phyloP scores from a whole-genome alignment of 2,113 vertebrate genomes.

The Nettapus auritus region DNA sequence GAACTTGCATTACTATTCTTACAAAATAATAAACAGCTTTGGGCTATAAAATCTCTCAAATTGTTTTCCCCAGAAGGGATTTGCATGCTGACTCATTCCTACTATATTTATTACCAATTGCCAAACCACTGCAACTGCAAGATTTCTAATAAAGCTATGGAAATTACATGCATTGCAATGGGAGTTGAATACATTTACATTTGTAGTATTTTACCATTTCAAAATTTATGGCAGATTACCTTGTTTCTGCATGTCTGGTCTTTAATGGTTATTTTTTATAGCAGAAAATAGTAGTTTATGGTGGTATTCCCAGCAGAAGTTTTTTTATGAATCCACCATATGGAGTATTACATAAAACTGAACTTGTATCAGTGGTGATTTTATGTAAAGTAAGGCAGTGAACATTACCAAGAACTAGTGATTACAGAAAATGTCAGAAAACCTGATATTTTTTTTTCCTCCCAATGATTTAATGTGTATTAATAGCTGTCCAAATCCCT shows the following conservation, averaged over 20 bases:
- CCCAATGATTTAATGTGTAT: background rate
- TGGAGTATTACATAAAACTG: slow-evolving; percentile 79
- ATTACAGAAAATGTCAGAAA: slow-evolving; percentile 66
- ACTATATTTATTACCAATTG: slow-evolving; percentile 80
- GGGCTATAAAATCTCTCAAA: slow-evolving; percentile 80
- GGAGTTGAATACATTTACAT: slow-evolving; percentile 83
- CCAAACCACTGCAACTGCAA: slow-evolving; percentile 73
- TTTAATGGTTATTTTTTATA: slow-evolving; percentile 83
- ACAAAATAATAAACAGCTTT: slow-evolving; percentile 82
- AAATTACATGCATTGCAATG: slow-evolving; percentile 80
- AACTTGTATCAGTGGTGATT: slow-evolving; percentile 70
- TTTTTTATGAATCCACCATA: slow-evolving; percentile 81
- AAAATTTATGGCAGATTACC: slow-evolving; percentile 86
- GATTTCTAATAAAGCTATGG: slow-evolving; percentile 83
- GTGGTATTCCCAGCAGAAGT: slow-evolving; percentile 81
- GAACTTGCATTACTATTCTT: slow-evolving; percentile 79
- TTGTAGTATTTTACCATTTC: slow-evolving; percentile 79
- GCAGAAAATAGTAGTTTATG: slow-evolving; percentile 83
- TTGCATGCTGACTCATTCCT: slow-evolving; percentile 85
- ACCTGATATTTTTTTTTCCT: background rate
- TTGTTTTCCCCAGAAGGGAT: slow-evolving; percentile 80
- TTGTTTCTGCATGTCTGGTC: slow-evolving; percentile 84
- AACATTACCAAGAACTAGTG: slow-evolving; percentile 71
- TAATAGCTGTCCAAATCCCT: background rate
- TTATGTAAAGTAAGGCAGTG: slow-evolving; percentile 71